Evolutionary conservation across 1,140 invertebrate genomes (phyloP), one percentile per base, ranked within the genome.

Genomic region (Ooceraea biroi): DNA sequence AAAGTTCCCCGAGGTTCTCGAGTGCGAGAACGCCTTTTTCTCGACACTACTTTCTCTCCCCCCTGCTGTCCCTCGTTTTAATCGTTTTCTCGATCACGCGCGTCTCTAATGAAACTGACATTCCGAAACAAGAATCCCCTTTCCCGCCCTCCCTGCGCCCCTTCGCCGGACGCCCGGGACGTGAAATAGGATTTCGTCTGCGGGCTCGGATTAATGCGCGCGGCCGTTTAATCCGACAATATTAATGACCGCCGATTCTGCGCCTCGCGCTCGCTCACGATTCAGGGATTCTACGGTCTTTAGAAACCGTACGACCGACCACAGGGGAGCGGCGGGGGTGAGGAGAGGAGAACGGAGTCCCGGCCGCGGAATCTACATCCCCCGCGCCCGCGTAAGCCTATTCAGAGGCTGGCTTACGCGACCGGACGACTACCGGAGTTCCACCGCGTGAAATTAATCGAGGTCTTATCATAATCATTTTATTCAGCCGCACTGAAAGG

Each of bases 201-300:
- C 88, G 85, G 83, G 78, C 48, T 36, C 83, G 89, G 91, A 93
- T 93, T 93, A 93, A 93, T 93, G 91, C 91, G 85, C 91, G 84
- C 86, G 88, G 91, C 89, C 89, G 90, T 93, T 93, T 94, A 93
- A 94, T 93, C 93, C 93, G 92, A 93, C 92, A 93, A 92, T 93
- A 94, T 94, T 93, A 94, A 94, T 93, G 93, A 92, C 88, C 90
- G 82, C 86, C 88, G 90, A 93, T 92, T 93, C 89, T 73, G 74
- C 78, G 69, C 48, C 86, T 86, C 82, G 85, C 55, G 76, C 85
- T 88, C 58, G 88, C 82, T 90, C 86, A 87, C 83, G 87, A 91
- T 89, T 90, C 90, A 89, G 91, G 90, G 89, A 92, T 91, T 90
- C 89, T 86, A 68, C 76, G 82, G 73, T 77, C 82, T 84, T 88